A percentile compares a stretch with the other conserved stretches of the same genome.
phyloP scores from a whole-genome alignment of 2,797 vertebrate genomes.

The Novumbra hubbsi region DNA sequence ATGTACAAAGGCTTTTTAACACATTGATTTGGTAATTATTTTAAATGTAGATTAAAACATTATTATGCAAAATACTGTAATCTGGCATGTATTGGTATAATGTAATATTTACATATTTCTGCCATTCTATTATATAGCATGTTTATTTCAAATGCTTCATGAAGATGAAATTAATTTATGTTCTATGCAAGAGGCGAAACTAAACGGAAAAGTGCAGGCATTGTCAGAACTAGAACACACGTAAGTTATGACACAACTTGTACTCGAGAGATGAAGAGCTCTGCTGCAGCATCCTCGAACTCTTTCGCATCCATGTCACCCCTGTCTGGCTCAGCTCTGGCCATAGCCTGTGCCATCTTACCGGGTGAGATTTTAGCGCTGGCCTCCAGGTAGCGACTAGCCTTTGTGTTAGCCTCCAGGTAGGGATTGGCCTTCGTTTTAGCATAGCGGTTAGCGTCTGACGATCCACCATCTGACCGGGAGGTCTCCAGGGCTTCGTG shows the following conservation, averaged over 20 bases:
- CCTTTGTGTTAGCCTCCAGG: constrained; percentile 68
- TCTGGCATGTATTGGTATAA: too few relatives aligned
- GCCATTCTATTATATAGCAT: too few relatives aligned
- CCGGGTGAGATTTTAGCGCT: constrained; percentile 88
- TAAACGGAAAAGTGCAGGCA: too few relatives aligned
- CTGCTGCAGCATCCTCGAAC: constrained; percentile 85
- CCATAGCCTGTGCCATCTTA: constrained; percentile 82
- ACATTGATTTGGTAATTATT: too few relatives aligned
- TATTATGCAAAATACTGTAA: too few relatives aligned
- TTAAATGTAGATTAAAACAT: too few relatives aligned
- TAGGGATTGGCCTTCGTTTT: constrained; percentile 59
- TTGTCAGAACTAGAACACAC: background rate
- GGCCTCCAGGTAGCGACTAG: constrained; percentile 82
- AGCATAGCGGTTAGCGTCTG: constrained; percentile 37
- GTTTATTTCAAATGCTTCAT: too few relatives aligned
- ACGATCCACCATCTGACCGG: constrained; percentile 16
- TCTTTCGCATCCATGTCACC: constrained; percentile 85
- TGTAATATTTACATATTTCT: background rate
- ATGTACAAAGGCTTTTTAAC: too few relatives aligned
- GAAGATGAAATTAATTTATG: too few relatives aligned
- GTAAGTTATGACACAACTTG: constrained; percentile 76
- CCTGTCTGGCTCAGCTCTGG: constrained; percentile 58
- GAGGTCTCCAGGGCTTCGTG: constrained; percentile 81
- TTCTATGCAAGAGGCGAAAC: too few relatives aligned
- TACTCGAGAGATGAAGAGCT: constrained; percentile 86